A percentile compares a stretch with the other conserved stretches of the same genome.
phyloP scores from a whole-genome alignment of 1,140 invertebrate species.

The Cydia strobilella region DNA sequence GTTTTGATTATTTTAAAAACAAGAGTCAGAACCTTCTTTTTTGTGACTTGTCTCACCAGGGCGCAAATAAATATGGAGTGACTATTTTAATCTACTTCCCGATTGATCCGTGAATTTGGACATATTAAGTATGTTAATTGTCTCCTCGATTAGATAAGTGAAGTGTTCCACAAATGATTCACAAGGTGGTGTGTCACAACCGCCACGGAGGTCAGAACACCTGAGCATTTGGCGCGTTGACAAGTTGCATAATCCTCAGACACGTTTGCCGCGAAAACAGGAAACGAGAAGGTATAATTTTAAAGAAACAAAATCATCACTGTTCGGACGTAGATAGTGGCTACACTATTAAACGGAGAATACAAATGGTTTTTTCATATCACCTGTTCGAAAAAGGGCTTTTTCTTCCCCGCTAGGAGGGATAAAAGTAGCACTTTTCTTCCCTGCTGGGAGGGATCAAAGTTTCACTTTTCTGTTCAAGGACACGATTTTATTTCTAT shows the following conservation, averaged over 20 bases:
- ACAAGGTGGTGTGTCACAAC: constrained; percentile 47
- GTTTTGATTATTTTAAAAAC: neutral
- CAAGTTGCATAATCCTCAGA: constrained; percentile 65
- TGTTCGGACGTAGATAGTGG: constrained; percentile 22
- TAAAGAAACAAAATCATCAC: constrained; percentile 11
- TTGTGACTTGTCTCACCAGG: neutral
- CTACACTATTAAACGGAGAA: neutral
- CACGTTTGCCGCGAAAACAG: constrained; percentile 59
- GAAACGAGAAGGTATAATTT: constrained; percentile 65
- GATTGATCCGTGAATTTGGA: neutral
- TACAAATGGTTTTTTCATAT: too few species aligned
- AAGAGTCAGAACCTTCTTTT: neutral
- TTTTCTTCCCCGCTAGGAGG: too few species aligned
- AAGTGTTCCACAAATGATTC: constrained; percentile 42
- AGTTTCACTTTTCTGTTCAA: too few species aligned
- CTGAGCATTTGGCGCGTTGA: constrained; percentile 65
- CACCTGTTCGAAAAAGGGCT: too few species aligned
- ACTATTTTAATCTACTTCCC: neutral
- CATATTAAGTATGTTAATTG: constrained; percentile 16
- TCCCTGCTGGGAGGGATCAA: too few species aligned
- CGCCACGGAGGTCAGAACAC: constrained; percentile 57
- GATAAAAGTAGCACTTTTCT: too few species aligned
- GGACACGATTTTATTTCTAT: too few species aligned
- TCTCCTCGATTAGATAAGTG: constrained; percentile 46
- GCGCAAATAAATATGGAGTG: neutral